These are phyloP conservation scores for Petroica traversi DNA, from an alignment of 2,113 vertebrate species.

Conservation along the genomic window DNA sequence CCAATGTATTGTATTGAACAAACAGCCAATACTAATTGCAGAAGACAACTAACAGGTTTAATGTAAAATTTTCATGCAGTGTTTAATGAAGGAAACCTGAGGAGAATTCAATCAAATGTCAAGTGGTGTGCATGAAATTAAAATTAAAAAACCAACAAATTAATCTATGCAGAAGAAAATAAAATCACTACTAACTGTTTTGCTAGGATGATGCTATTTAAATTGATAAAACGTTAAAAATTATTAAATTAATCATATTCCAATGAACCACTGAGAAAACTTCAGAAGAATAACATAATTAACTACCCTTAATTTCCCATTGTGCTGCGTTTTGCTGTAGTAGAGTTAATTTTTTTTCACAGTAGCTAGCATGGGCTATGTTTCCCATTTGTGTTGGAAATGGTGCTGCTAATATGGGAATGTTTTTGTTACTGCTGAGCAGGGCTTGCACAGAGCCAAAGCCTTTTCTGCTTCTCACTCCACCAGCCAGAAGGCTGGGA, in stretches of 20 bases:
- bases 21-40: neutral
- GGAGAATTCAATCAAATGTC: neutral
- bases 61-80: neutral
- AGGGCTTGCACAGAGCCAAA: neutral
- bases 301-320: neutral
- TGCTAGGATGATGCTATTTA: neutral
- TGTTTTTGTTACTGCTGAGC: neutral
- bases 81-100: neutral
- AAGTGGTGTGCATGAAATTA: neutral
- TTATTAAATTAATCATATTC: neutral
- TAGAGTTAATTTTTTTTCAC: neutral
- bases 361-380: neutral
- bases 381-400: neutral
- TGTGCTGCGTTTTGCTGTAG: neutral
- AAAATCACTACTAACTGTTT: neutral
- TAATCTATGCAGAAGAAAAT: neutral
- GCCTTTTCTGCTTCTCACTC: neutral
- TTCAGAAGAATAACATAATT: neutral
- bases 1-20: neutral
- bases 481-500: neutral
- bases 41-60: neutral
- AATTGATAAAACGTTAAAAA: neutral
- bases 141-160: neutral
- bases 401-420: neutral
- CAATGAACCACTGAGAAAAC: neutral